phyloP scores from a whole-genome alignment of 2,888 invertebrate species.

The Lasioglossum zephyrum region DNA sequence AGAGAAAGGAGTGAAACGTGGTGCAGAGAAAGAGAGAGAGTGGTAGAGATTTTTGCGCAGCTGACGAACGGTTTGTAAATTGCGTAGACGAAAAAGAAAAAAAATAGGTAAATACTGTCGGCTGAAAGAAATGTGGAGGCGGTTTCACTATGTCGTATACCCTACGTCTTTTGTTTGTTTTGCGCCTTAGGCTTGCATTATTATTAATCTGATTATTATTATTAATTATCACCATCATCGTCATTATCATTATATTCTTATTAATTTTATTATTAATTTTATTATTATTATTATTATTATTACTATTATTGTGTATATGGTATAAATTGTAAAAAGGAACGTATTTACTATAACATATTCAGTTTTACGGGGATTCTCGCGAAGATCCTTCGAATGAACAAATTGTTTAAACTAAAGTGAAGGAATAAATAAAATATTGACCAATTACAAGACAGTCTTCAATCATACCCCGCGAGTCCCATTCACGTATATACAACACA shows the following conservation, averaged over 20 bases:
- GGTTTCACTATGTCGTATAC: slow-evolving; percentile 75
- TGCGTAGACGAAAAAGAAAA: slow-evolving; percentile 66
- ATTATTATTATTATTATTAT: slow-evolving; percentile 55
- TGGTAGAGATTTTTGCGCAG: slow-evolving; percentile 31
- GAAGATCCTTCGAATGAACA: slow-evolving; percentile 76
- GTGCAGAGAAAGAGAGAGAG: neutral
- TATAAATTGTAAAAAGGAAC: slow-evolving; percentile 80
- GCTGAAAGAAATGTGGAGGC: slow-evolving; percentile 63
- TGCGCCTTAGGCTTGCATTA: slow-evolving; percentile 75
- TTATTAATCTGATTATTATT: slow-evolving; percentile 65
- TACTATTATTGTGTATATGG: slow-evolving; percentile 79
- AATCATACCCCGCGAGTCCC: neutral
- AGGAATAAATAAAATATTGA: slow-evolving; percentile 80
- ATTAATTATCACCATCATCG: slow-evolving; percentile 63
- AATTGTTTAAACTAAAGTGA: slow-evolving; percentile 81
- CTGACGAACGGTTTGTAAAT: slow-evolving; percentile 73
- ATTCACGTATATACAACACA: neutral
- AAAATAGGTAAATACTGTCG: slow-evolving; percentile 69
- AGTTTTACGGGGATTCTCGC: slow-evolving; percentile 73
- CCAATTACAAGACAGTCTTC: slow-evolving; percentile 65
- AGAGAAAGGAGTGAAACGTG: neutral
- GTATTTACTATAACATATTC: slow-evolving; percentile 80
- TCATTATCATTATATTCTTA: slow-evolving; percentile 54
- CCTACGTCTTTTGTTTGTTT: slow-evolving; percentile 74
- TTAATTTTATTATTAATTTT: slow-evolving; percentile 66